These are phyloP conservation scores for Speoplatyrhinus poulsoni DNA, from an alignment of 2,113 vertebrate species.

Conservation along the genomic window DNA sequence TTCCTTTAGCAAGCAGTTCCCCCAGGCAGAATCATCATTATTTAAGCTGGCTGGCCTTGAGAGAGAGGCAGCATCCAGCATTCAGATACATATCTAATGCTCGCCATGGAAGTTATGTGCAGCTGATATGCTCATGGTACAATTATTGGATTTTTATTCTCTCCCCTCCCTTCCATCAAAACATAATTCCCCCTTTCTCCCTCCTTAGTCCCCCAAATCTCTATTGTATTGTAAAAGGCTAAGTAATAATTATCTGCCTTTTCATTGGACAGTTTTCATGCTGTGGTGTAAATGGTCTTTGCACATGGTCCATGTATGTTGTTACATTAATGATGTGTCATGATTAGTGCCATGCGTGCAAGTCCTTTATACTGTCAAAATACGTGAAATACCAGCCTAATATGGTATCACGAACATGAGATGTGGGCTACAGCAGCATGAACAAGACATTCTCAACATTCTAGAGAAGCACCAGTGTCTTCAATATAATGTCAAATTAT, in stretches of 20 bases:
- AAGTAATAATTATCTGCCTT: slow-evolving; percentile 58
- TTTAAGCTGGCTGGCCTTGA: slow-evolving; percentile 74
- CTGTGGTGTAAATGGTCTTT: slow-evolving; percentile 44
- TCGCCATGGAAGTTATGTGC: slow-evolving; percentile 57
- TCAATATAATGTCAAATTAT: slow-evolving; percentile 9
- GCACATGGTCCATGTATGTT: slow-evolving; percentile 46
- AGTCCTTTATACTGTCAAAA: slow-evolving; percentile 25
- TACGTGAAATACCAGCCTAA: slow-evolving; percentile 12
- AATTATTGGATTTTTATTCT: slow-evolving; percentile 43
- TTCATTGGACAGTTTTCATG: slow-evolving; percentile 59
- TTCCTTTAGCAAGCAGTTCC: slow-evolving; percentile 72
- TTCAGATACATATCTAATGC: slow-evolving; percentile 73
- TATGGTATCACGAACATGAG: neutral
- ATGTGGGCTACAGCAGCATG: neutral
- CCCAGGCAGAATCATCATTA: slow-evolving; percentile 74
- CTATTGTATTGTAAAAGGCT: slow-evolving; percentile 54
- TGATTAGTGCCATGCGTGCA: slow-evolving; percentile 32
- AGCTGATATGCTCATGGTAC: slow-evolving; percentile 52
- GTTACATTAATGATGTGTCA: slow-evolving; percentile 45
- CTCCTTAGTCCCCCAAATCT: slow-evolving; percentile 30
- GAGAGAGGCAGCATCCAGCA: slow-evolving; percentile 59
- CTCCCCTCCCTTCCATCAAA: slow-evolving; percentile 25
- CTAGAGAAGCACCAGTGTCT: no score
- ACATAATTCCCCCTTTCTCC: slow-evolving; percentile 40
- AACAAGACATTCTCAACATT: no score